Evolutionary conservation across 2,113 vertebrate species (phyloP).

Genomic region (Australoheros scitulus): DNA sequence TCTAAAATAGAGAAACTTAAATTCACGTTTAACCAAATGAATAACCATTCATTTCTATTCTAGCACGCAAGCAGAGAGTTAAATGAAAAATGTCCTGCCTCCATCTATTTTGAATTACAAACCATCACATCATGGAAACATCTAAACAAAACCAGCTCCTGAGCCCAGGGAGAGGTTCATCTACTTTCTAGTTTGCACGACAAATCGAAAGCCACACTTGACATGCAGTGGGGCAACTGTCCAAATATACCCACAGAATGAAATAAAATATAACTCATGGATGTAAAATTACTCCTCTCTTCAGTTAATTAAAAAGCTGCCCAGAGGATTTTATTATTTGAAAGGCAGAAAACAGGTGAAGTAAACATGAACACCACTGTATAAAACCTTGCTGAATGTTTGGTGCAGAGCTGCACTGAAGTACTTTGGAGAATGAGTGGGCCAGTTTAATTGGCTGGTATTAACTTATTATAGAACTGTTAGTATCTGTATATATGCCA

Average conservation of each 20-base stretch:
- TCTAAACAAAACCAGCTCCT: slow-evolving; percentile 11
- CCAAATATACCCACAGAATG: slow-evolving; percentile 11
- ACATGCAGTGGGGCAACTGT: not conserved
- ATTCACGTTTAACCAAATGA: slow-evolving; percentile 4
- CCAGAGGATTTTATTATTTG: not conserved
- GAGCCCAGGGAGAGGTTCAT: slow-evolving; percentile 9
- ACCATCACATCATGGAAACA: slow-evolving; percentile 5
- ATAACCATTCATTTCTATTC: not conserved
- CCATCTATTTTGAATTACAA: not conserved
- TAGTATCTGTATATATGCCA: no score
- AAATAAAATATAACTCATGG: slow-evolving; percentile 11
- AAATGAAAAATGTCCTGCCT: not conserved
- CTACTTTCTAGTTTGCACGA: slow-evolving; percentile 33
- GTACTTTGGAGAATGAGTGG: not conserved
- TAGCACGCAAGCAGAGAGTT: not conserved
- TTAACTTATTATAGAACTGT: no score
- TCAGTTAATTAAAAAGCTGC: slow-evolving; percentile 33
- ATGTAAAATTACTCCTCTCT: slow-evolving; percentile 14
- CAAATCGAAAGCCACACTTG: slow-evolving; percentile 6
- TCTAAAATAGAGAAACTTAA: slow-evolving; percentile 29
- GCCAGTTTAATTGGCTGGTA: not conserved
- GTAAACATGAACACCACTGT: slow-evolving; percentile 5
- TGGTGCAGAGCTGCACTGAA: not conserved
- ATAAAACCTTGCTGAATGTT: not conserved
- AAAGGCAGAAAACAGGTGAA: not conserved